Evolutionary conservation across 1,140 invertebrate species (phyloP).

Genomic region (Andricus grossulariae): DNA sequence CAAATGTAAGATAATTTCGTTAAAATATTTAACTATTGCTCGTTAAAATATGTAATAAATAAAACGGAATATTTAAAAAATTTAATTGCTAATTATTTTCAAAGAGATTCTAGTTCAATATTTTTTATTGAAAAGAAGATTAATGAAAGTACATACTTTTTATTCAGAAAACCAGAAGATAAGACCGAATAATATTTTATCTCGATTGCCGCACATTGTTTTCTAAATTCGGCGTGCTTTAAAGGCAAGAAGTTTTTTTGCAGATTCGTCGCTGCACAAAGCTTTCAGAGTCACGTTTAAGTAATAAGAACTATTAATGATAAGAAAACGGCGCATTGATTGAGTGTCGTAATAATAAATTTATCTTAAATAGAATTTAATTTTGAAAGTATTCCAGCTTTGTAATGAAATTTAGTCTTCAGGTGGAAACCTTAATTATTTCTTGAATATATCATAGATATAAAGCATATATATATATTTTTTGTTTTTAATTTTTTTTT

Average conservation of each 20-base stretch:
- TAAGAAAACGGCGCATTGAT: constrained; percentile 9
- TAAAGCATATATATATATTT: too few relatives aligned
- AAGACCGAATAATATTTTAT: constrained; percentile 3
- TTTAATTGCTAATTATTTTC: too few relatives aligned
- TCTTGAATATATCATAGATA: too few relatives aligned
- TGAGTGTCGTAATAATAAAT: constrained; percentile 14
- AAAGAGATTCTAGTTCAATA: too few relatives aligned
- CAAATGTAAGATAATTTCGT: too few relatives aligned
- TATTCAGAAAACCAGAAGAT: neutral
- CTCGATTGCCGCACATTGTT: constrained; percentile 8
- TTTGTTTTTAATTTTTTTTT: too few relatives aligned
- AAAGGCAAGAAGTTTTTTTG: neutral
- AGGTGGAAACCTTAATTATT: too few relatives aligned
- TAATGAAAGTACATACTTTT: neutral
- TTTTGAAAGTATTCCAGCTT: neutral
- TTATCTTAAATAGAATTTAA: constrained; percentile 10
- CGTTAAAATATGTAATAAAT: too few relatives aligned
- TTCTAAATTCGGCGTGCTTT: constrained; percentile 6
- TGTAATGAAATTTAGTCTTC: too few relatives aligned
- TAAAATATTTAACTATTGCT: too few relatives aligned
- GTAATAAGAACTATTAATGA: neutral
- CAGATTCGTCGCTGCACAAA: neutral
- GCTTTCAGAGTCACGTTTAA: constrained; percentile 24
- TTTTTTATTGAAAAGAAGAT: neutral
- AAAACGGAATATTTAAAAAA: too few relatives aligned